Percentiles rank a stretch among this genome's conserved stretches.
Conservation (phyloP, 2,888 invertebrate genomes). For the Agrenia bidenticulata region DNA sequence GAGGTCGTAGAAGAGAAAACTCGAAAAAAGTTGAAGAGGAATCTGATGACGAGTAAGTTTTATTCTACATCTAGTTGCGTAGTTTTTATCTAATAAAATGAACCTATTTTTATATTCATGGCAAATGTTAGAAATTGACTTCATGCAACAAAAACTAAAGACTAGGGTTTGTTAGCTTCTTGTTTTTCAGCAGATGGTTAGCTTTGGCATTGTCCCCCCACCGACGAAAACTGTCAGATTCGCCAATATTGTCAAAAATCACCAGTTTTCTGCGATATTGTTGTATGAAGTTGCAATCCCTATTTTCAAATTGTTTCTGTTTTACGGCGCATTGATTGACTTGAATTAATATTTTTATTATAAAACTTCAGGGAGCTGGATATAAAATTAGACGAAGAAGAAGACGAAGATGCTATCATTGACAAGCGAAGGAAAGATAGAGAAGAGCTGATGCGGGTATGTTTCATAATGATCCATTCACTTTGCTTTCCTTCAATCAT, state of each 20-base stretch:
- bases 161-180: constrained; percentile 29
- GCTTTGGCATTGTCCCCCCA: constrained; percentile 22
- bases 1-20: constrained; percentile 8
- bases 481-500: constrained; percentile 12
- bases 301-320: constrained; percentile 21
- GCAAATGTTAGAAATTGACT: neutral
- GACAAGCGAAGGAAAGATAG: constrained; percentile 82
- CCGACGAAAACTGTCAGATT: constrained; percentile 21
- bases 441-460: constrained; percentile 81
- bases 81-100: neutral
- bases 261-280: constrained; percentile 21
- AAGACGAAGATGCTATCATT: constrained; percentile 91
- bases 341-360: constrained; percentile 14
- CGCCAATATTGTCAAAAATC: constrained; percentile 23
- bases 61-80: neutral
- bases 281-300: constrained; percentile 34
- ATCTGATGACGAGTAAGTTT: constrained; percentile 47
- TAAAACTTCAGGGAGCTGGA: constrained; percentile 55
- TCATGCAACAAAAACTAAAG: constrained; percentile 4
- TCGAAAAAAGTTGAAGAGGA: constrained; percentile 29
- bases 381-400: constrained; percentile 76
- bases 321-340: constrained; percentile 16
- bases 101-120: no score
- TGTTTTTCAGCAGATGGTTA: constrained; percentile 31
- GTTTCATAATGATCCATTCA: neutral